Percentiles rank a stretch among this genome's conserved stretches.
Conservation (phyloP, 2,888 invertebrate species). For the Coelogynopora nodosa region DNA sequence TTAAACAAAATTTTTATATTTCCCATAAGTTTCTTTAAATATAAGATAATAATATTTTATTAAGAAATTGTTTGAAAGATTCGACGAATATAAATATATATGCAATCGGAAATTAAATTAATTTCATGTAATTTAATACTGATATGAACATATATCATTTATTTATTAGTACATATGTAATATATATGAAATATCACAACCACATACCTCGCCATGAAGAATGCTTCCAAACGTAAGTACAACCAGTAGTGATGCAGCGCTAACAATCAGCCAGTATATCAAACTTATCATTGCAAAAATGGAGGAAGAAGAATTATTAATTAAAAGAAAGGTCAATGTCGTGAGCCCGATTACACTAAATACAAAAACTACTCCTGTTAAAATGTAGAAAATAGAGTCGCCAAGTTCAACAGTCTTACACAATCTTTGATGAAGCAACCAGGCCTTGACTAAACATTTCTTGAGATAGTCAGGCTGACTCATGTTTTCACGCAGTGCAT, state of each 20-base stretch:
- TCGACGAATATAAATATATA: no score
- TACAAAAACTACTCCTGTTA: background rate
- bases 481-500: background rate
- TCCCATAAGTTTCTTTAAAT: no score
- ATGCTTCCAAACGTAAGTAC: background rate
- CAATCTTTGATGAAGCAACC: background rate
- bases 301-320: background rate
- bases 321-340: background rate
- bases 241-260: background rate
- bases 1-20: no score
- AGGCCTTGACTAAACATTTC: background rate
- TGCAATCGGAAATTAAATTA: no score
- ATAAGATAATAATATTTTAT: no score
- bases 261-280: background rate
- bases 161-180: no score
- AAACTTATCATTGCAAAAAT: background rate
- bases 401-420: background rate
- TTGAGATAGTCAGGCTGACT: background rate
- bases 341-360: background rate
- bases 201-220: background rate
- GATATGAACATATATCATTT: no score
- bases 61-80: no score
- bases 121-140: no score
- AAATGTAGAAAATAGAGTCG: background rate
- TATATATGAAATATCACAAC: no score